A percentile compares a stretch with the other conserved stretches of the same genome.
phyloP scores from a whole-genome alignment of 1,140 invertebrate genomes.

The Pseudomyrmex sp. region DNA sequence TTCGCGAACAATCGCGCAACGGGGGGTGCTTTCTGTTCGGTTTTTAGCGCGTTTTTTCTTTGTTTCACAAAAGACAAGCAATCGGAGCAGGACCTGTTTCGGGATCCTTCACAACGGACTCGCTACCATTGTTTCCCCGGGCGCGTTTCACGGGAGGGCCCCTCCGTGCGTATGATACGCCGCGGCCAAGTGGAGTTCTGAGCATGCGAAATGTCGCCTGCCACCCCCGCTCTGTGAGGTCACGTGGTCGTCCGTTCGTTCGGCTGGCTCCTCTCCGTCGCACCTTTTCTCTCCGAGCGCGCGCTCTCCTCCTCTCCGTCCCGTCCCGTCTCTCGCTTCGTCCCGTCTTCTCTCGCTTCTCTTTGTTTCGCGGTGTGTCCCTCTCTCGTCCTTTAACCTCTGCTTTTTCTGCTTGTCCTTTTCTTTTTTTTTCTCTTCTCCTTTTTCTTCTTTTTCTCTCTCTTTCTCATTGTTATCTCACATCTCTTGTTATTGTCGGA shows the following conservation, averaged over 20 bases:
- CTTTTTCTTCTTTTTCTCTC: neutral
- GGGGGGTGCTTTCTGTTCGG: too few relatives aligned
- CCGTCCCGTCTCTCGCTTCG: conserved; percentile 13
- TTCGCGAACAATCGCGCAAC: neutral
- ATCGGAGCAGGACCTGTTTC: too few relatives aligned
- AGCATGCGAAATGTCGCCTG: conserved; percentile 83
- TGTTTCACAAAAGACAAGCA: neutral
- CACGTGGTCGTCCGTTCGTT: conserved; percentile 78
- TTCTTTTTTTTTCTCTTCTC: neutral
- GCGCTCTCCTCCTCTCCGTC: neutral
- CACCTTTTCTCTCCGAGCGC: conserved; percentile 6
- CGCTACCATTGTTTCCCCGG: conserved; percentile 61
- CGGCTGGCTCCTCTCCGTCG: conserved; percentile 50
- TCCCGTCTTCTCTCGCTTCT: neutral
- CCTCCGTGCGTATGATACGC: conserved; percentile 67
- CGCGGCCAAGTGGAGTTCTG: conserved; percentile 82
- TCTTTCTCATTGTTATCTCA: too few relatives aligned
- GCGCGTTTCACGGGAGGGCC: conserved; percentile 21
- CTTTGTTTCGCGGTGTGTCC: conserved; percentile 3
- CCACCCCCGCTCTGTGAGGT: conserved; percentile 81
- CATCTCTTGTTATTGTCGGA: too few relatives aligned
- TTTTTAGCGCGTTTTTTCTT: too few relatives aligned
- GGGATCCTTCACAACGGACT: conserved; percentile 29
- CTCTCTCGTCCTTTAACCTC: conserved; percentile 32
- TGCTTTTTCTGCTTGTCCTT: conserved; percentile 20